Evolutionary conservation across 1,140 invertebrate species (phyloP), one percentile per base, ranked within the genome.

Genomic region (Drosophila pseudoananassae): DNA sequence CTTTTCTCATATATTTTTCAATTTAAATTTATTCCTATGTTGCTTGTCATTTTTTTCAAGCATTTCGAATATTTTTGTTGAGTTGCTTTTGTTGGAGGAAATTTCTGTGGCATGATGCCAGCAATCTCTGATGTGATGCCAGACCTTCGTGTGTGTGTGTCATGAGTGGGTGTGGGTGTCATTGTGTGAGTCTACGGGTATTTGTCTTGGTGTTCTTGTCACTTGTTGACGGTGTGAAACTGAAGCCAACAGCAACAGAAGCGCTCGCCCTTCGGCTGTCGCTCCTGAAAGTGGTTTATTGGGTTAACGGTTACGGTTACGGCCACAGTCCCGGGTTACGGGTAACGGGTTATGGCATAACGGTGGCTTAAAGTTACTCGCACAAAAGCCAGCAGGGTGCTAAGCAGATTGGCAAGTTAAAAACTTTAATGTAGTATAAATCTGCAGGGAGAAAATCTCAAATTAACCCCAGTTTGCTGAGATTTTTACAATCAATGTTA

Each of bases 151-250:
- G 17, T 45, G 40, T 47, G 49, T 63, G 25, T 33, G 36, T 36
- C 38, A 31, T 29, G 17, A 31, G 15, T 9, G 36, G 17, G 17
- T 63, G 7, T 49, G 40, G 59, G 33, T 51, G 49, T 60, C 40
- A n/a, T 14, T 63, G 7, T 49, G 40, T 63, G 33, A 45, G 49
- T 60, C 40, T 61, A 36, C 65, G 60, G 40, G 50, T 71, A 57
- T 63, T 58, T 78, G 74, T 31, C 46, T 56, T 69, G 61, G 74
- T 66, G 60, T 78, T 50, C 52, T 57, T 81, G 81, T 85, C 82
- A 85, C 81, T 85, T 85, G 82, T 81, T 87, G 81, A 72, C 74
- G 78, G 82, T 81, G 81, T 78, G 78, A 81, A 87, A 87, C 78
- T 85, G 81, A 81, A 68, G 81, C 81, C 81, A 87, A 38, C 57